Base-by-base conservation (phyloP, 1,140 invertebrate species). In the Cotesia typhae region DNA sequence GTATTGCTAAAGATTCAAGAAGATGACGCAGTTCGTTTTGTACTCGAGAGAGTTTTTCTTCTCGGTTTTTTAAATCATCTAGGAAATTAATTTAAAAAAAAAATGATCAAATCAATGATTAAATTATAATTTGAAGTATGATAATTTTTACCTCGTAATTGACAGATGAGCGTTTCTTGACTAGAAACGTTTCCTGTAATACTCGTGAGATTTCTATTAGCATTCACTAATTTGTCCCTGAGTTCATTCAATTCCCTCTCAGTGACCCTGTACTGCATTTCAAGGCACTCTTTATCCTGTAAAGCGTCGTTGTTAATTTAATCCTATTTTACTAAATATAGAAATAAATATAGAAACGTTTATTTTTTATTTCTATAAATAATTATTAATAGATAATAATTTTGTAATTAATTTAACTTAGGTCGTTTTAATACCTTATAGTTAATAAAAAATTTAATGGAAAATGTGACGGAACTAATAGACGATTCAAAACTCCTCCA, bases 31-130 rank as follows among this genome's bases (percentile, higher is more conserved):
- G 86, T 72, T 93, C 92, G 60, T 89, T 88, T 78, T 92, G 90
- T 38, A 91, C 75, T 51, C 90, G 86, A 80, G 91, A 89, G 68
- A 88, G 88, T 82, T 90, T 92, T 74, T 94, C 92, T 70, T 93
- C 92, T 53, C 90, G 88, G 63, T 89, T 87, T 78, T 91, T 90
- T 53, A 93, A 72, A 71, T 94, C 92, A 78, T 93, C 92, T 92
- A 28, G 81, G 63, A 87, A 87, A 65, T 79, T 61, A 59, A 61
- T 20, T 51, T 3, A 38, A 65, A 14, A 41, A n/a, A 37, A 20
- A 61, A 10, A 72, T 17, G 53, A 60, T 52, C 9, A 47, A 41
- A 47, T 47, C 10, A 47, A 10, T 47, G 6, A 47, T 47, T 47
- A 47, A 47, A 2, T 47, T 7, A 9, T 47, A 47, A 10, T 47